A percentile compares a stretch with the other conserved stretches of the same genome.
phyloP scores from a whole-genome alignment of 2,113 vertebrate species.

The Falco punctatus region DNA sequence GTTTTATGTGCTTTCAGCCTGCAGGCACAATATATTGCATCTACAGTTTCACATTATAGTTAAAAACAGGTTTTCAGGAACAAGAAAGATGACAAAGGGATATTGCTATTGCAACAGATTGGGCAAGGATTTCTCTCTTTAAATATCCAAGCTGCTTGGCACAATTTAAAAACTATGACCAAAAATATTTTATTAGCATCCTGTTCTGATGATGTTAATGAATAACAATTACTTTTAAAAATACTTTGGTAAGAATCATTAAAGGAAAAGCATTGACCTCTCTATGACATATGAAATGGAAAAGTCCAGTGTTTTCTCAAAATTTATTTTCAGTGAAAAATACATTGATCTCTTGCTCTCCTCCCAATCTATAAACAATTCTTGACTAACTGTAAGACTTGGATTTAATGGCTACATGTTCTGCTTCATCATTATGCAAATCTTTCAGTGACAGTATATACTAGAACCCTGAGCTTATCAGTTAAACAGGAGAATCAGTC shows the following conservation, averaged over 20 bases:
- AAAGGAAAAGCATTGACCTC: not conserved
- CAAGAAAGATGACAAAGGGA: not conserved
- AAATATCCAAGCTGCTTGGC: not conserved
- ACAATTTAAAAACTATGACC: not conserved
- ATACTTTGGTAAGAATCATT: not conserved
- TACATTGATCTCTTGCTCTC: not conserved
- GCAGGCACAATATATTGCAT: not conserved
- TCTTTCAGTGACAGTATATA: not conserved
- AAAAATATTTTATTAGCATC: not conserved
- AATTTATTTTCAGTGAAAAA: not conserved
- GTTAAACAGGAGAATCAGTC: not conserved
- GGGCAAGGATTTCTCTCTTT: not conserved
- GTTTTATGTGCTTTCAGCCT: not conserved
- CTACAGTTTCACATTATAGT: not conserved
- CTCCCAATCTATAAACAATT: not conserved
- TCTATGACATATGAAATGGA: not conserved
- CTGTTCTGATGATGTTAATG: not conserved
- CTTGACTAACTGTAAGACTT: not conserved
- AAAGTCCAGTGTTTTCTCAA: not conserved
- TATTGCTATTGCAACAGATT: not conserved
- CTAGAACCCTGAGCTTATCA: not conserved
- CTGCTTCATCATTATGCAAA: not conserved
- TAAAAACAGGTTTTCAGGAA: not conserved
- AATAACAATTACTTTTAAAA: not conserved
- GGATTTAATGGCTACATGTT: not conserved